Percentiles rank a stretch among this genome's conserved stretches.
Evolutionary conservation across 1,140 invertebrate species (phyloP).

Genomic region (Lucilia sericata): DNA sequence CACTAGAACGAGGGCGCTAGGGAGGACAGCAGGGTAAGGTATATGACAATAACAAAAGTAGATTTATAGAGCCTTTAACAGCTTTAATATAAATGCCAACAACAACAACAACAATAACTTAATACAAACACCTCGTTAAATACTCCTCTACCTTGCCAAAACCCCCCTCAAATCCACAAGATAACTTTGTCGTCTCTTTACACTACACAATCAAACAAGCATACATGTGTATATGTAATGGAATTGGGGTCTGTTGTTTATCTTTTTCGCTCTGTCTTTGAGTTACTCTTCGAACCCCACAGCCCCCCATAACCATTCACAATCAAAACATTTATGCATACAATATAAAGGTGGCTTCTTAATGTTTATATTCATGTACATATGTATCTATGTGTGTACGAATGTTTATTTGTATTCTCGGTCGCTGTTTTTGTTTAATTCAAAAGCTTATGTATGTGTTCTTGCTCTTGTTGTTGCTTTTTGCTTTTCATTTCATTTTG

Average conservation of each 20-base stretch:
- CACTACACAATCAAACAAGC: background rate
- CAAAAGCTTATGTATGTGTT: background rate
- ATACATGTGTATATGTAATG: too few species aligned
- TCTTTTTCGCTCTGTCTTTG: too few species aligned
- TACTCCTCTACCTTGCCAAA: background rate
- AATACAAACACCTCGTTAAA: background rate
- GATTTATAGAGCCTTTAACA: conserved; percentile 22
- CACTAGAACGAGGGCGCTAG: background rate
- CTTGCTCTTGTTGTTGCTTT: background rate
- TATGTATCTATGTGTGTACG: background rate
- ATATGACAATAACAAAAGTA: conserved; percentile 7
- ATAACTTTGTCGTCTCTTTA: background rate
- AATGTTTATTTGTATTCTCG: background rate
- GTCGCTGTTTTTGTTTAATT: conserved; percentile 1
- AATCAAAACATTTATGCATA: background rate
- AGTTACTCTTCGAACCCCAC: too few species aligned
- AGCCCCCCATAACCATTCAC: too few species aligned
- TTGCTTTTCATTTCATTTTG: background rate
- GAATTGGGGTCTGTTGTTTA: too few species aligned
- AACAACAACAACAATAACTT: background rate
- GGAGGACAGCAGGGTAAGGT: background rate
- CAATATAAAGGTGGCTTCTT: too few species aligned
- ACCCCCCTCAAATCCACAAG: background rate
- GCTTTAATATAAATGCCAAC: conserved; percentile 7
- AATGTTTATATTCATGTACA: background rate